Evolutionary conservation across 2,888 invertebrate species (phyloP).

Genomic region (Acleris cristana): DNA sequence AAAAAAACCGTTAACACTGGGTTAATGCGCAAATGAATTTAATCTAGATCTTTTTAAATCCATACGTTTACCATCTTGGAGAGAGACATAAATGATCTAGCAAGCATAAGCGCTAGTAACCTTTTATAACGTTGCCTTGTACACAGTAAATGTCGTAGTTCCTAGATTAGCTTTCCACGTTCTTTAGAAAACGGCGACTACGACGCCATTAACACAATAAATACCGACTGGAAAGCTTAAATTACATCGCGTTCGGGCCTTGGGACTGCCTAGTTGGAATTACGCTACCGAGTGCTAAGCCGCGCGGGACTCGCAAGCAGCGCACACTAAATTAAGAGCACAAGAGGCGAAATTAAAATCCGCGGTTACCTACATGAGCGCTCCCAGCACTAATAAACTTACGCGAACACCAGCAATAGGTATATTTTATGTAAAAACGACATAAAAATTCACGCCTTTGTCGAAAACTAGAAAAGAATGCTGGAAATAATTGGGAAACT

Average conservation of each 20-base stretch:
- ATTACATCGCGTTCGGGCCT: slow-evolving; percentile 22
- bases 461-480: slow-evolving; percentile 15
- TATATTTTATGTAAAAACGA: slow-evolving; percentile 24
- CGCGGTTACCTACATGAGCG: slow-evolving; percentile 61
- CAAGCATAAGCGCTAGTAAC: too few species aligned
- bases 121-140: too few species aligned
- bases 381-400: slow-evolving; percentile 62
- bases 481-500: slow-evolving; percentile 28
- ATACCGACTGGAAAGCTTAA: slow-evolving; percentile 31
- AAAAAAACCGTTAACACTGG: too few species aligned
- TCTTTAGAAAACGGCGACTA: too few species aligned
- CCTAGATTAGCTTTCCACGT: too few species aligned
- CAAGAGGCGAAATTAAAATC: slow-evolving; percentile 68
- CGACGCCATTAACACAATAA: slow-evolving; percentile 13
- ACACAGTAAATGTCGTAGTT: too few species aligned
- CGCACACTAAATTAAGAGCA: slow-evolving; percentile 62
- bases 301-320: slow-evolving; percentile 46
- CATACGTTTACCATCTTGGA: too few species aligned
- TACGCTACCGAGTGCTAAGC: slow-evolving; percentile 38
- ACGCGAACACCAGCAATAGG: slow-evolving; percentile 47
- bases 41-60: too few species aligned
- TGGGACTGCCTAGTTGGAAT: slow-evolving; percentile 33
- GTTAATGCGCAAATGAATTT: too few species aligned
- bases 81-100: too few species aligned
- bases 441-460: slow-evolving; percentile 25